A percentile compares a stretch with the other conserved stretches of the same genome.
phyloP scores from a whole-genome alignment of 2,113 vertebrate species.

The Quiscalus mexicanus region DNA sequence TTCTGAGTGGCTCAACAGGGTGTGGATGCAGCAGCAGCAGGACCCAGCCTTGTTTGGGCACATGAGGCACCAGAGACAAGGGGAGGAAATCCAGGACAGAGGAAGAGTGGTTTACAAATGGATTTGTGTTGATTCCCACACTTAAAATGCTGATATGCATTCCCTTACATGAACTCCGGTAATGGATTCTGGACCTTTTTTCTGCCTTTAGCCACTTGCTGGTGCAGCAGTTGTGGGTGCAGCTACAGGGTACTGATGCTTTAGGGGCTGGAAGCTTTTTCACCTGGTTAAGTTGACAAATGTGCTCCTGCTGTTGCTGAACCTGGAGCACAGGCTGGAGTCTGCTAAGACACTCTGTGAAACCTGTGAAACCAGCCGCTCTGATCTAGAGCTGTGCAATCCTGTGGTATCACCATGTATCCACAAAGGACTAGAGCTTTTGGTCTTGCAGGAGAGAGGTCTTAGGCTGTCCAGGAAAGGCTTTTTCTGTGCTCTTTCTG shows the following conservation, averaged over 20 bases:
- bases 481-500: not conserved
- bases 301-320: not conserved
- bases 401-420: not conserved
- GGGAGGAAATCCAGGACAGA: not conserved
- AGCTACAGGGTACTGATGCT: not conserved
- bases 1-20: rapidly evolving
- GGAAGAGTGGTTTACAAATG: not conserved
- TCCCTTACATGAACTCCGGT: not conserved
- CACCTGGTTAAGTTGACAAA: not conserved
- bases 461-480: rapidly evolving
- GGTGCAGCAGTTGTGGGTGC: not conserved
- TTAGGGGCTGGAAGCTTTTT: not conserved
- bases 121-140: not conserved
- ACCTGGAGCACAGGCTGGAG: not conserved
- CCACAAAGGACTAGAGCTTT: not conserved
- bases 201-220: not conserved
- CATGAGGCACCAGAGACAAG: not conserved
- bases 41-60: not conserved
- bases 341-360: not conserved
- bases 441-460: not conserved
- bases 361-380: not conserved
- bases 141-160: not conserved
- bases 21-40: not conserved
- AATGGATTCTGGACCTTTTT: not conserved
- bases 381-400: not conserved